Percentiles rank a stretch among this genome's conserved stretches.
Conservation (phyloP, 2,888 invertebrate species). For the Meteorus colon region DNA sequence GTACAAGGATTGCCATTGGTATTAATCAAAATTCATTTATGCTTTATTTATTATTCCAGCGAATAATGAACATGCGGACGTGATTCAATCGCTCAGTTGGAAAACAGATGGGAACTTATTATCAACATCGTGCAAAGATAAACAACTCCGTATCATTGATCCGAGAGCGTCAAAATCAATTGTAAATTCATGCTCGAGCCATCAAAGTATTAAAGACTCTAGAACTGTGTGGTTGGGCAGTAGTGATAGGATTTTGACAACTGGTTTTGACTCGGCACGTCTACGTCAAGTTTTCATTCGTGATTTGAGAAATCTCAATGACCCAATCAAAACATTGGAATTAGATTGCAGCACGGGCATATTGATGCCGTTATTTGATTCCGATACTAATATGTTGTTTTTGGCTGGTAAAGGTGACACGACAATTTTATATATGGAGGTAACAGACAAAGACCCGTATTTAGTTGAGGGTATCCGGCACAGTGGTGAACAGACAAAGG, state of each 20-base stretch:
- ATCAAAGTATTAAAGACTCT: conserved; percentile 94
- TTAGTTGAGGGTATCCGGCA: conserved; percentile 91
- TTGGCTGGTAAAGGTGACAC: conserved; percentile 96
- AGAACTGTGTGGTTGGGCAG: conserved; percentile 93
- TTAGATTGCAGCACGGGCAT: conserved; percentile 92
- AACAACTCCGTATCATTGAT: conserved; percentile 89
- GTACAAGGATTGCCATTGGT: background rate
- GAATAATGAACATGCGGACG: conserved; percentile 86
- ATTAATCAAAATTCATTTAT: background rate
- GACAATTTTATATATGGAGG: conserved; percentile 91
- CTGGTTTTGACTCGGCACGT: conserved; percentile 91
- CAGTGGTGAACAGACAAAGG: conserved; percentile 96
- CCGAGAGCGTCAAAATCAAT: conserved; percentile 78
- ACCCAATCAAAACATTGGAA: conserved; percentile 85
- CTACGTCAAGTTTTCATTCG: conserved; percentile 91
- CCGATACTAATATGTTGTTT: conserved; percentile 96
- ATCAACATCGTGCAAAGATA: conserved; percentile 94
- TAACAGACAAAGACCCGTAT: conserved; percentile 90
- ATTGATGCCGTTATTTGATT: conserved; percentile 93
- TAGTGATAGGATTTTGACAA: conserved; percentile 87
- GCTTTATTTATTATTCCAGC: conserved; percentile 69
- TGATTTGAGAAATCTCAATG: conserved; percentile 87
- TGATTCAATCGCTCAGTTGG: conserved; percentile 93
- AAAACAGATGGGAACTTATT: conserved; percentile 87
- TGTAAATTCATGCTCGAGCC: conserved; percentile 81